Conservation (phyloP, 2,113 vertebrate genomes). For the Solenodon paradoxus region DNA sequence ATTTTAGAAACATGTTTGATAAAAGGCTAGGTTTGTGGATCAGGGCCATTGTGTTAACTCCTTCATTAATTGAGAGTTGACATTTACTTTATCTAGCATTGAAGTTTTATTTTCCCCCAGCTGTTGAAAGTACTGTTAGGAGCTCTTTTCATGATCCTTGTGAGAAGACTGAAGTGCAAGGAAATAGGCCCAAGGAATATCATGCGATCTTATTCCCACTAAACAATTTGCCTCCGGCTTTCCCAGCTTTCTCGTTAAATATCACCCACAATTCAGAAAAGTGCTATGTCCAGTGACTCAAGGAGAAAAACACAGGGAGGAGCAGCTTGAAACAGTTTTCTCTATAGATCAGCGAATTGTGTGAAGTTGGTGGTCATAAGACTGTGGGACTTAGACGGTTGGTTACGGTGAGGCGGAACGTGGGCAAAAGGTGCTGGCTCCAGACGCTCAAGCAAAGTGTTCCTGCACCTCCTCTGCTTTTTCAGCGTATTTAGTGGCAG, state of each 20-base stretch:
- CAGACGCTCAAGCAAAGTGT: not conserved
- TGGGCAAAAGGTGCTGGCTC: conserved; percentile 54
- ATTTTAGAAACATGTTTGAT: not conserved
- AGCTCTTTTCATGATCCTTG: not conserved
- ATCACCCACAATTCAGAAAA: not conserved
- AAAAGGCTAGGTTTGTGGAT: not conserved
- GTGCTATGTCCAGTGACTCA: not conserved
- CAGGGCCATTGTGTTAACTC: not conserved
- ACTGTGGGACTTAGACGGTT: not conserved
- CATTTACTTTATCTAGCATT: not conserved
- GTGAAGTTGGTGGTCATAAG: conserved; percentile 50
- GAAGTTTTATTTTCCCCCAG: not conserved
- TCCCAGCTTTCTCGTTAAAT: not conserved
- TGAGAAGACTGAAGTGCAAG: not conserved
- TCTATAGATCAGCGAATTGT: not conserved
- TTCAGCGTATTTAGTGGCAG: not conserved
- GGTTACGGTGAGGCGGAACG: conserved; percentile 17
- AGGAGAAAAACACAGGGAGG: not conserved
- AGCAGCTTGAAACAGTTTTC: conserved; percentile 1
- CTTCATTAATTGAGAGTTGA: not conserved
- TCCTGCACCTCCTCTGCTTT: conserved; percentile 17
- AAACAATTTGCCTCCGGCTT: not conserved
- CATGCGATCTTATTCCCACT: not conserved
- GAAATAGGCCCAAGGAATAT: not conserved
- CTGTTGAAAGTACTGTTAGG: not conserved